Evolutionary conservation across 2,888 invertebrate genomes (phyloP).

Genomic region (Aspidiotus destructor): DNA sequence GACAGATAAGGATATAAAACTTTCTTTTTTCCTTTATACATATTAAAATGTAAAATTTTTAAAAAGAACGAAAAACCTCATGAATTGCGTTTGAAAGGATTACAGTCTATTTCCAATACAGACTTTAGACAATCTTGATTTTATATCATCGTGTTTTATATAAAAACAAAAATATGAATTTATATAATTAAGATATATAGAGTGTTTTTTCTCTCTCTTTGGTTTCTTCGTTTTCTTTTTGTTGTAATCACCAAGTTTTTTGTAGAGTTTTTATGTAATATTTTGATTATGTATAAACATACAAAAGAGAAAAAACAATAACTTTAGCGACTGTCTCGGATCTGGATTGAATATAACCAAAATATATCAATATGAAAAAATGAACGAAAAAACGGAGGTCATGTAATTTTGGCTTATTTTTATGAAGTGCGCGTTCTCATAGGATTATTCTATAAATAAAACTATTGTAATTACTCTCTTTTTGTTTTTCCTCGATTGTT

Average conservation of each 20-base stretch:
- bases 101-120: neutral
- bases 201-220: neutral
- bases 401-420: too few species aligned
- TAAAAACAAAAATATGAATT: conserved; percentile 3
- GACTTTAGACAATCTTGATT: conserved; percentile 20
- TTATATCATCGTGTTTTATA: conserved; percentile 25
- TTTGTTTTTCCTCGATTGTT: too few species aligned
- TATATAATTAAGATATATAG: neutral
- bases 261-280: conserved; percentile 19
- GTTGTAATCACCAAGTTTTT: neutral
- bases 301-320: conserved; percentile 12
- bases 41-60: conserved; percentile 20
- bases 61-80: neutral
- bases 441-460: too few species aligned
- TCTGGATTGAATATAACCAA: conserved; percentile 6
- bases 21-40: conserved; percentile 8
- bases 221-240: neutral
- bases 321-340: conserved; percentile 6
- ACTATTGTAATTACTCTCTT: too few species aligned
- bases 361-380: neutral
- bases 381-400: neutral
- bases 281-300: conserved; percentile 22
- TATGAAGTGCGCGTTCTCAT: too few species aligned
- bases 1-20: conserved; percentile 6
- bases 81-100: neutral